These are phyloP conservation scores for Polia nebulosa DNA, from an alignment of 2,888 invertebrate genomes.

Conservation along the genomic window DNA sequence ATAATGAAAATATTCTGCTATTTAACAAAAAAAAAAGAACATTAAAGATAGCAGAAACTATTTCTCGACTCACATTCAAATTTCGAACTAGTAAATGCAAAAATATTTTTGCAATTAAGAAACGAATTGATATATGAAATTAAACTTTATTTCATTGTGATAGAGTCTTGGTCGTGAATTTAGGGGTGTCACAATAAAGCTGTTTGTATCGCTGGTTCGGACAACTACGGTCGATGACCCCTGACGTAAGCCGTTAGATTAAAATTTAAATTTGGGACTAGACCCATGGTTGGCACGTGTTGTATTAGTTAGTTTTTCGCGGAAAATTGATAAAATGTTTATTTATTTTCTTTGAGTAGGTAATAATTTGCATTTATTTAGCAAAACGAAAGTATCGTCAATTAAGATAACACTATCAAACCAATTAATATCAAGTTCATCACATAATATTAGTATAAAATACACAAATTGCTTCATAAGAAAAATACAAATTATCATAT, in stretches of 20 bases:
- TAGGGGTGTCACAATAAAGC: constrained; percentile 68
- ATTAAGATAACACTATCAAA: not conserved
- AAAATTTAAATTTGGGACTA: constrained; percentile 87
- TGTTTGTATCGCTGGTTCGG: constrained; percentile 79
- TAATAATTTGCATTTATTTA: not conserved
- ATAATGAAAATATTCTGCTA: constrained; percentile 8
- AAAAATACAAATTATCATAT: not conserved
- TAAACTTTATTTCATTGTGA: constrained; percentile 67
- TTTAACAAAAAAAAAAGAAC: constrained; percentile 22
- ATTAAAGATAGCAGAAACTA: constrained; percentile 23
- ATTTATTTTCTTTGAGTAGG: not conserved
- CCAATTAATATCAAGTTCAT: not conserved
- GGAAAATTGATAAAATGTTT: not conserved
- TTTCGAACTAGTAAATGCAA: constrained; percentile 43
- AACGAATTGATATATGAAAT: constrained; percentile 69
- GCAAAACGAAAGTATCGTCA: not conserved
- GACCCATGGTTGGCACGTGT: constrained; percentile 48
- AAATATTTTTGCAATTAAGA: constrained; percentile 30
- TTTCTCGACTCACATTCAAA: constrained; percentile 43
- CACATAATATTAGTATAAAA: not conserved
- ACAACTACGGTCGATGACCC: constrained; percentile 83
- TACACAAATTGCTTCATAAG: not conserved
- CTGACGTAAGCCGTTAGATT: constrained; percentile 85
- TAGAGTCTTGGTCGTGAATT: constrained; percentile 67
- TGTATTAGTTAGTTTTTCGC: constrained; percentile 1